Evolutionary conservation across 2,888 invertebrate species (phyloP).

Genomic region (Micoletzkya japonica): DNA sequence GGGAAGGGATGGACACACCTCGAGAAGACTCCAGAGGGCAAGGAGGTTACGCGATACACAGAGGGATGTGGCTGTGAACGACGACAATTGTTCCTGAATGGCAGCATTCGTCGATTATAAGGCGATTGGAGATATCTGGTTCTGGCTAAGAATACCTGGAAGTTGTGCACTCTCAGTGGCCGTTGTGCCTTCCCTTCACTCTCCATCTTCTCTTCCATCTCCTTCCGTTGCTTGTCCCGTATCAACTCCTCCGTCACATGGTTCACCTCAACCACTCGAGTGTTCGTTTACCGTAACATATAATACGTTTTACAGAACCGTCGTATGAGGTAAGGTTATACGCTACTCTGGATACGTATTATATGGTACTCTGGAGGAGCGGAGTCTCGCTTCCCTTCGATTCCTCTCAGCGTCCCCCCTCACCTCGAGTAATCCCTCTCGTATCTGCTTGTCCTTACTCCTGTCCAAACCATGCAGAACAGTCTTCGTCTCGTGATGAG

Average conservation of each 20-base stretch:
- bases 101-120: no score
- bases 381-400: not conserved
- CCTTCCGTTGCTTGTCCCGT: not conserved
- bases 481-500: not conserved
- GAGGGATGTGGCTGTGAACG: conserved; percentile 32
- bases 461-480: conserved; percentile 19
- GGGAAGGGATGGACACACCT: conserved; percentile 16
- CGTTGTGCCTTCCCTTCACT: not conserved
- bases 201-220: not conserved
- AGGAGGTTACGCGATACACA: conserved; percentile 36
- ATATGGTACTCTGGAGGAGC: no score
- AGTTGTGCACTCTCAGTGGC: not conserved
- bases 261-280: not conserved
- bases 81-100: conserved; percentile 32
- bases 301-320: no score
- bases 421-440: conserved; percentile 5
- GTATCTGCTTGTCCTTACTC: conserved; percentile 1
- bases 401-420: not conserved
- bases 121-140: no score
- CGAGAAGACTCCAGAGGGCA: conserved; percentile 34
- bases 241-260: not conserved
- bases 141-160: no score
- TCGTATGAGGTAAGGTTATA: no score
- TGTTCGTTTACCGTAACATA: no score
- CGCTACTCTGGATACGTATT: no score